phyloP scores from a whole-genome alignment of 2,113 vertebrate species.

The Alaudala cheleensis region DNA sequence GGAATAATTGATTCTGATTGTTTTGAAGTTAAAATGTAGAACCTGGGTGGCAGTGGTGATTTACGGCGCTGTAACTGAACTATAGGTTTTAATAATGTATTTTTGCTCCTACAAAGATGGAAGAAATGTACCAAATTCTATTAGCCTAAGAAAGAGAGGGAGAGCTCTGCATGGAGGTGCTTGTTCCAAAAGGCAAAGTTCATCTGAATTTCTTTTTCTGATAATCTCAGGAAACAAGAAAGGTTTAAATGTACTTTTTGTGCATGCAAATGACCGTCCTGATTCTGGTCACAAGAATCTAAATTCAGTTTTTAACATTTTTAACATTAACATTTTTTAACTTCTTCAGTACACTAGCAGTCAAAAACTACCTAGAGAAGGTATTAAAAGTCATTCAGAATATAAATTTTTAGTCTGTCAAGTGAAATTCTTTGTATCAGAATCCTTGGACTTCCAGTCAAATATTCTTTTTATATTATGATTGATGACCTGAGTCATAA shows the following conservation, averaged over 20 bases:
- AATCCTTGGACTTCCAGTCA: neutral
- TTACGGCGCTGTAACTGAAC: neutral
- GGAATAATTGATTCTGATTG: slow-evolving; percentile 24
- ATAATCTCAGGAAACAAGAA: neutral
- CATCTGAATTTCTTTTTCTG: neutral
- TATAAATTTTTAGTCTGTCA: neutral
- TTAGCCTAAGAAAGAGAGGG: neutral
- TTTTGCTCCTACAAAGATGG: neutral
- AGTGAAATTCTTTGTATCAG: neutral
- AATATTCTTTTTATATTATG: neutral
- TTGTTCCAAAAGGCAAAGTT: neutral
- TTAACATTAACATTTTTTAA: neutral
- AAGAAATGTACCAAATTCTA: neutral
- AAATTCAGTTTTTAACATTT: neutral
- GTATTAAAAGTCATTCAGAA: neutral
- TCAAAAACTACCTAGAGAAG: neutral
- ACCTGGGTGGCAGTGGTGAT: neutral
- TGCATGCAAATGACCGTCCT: neutral
- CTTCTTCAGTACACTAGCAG: neutral
- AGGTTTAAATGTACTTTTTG: neutral
- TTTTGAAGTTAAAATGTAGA: slow-evolving; percentile 10
- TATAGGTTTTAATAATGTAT: neutral
- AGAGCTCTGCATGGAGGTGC: neutral
- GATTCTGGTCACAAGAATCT: neutral
- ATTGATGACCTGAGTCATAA: neutral